Evolutionary conservation across 2,797 vertebrate genomes (phyloP).

Genomic region (Luscinia luscinia): DNA sequence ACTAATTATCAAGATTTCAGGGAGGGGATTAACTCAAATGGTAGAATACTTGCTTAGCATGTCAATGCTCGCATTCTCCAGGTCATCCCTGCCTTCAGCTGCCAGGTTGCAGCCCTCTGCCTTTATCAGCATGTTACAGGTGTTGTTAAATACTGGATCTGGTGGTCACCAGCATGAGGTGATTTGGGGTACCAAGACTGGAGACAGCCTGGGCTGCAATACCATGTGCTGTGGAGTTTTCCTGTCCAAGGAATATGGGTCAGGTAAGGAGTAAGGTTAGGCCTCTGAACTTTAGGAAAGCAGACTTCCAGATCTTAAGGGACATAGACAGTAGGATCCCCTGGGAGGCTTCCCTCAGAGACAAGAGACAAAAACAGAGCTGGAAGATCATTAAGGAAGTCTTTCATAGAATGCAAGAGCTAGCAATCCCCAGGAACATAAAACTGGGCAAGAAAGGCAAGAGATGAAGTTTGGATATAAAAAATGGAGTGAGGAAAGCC

Average conservation of each 20-base stretch:
- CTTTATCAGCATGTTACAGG: too few species aligned
- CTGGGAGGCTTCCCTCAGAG: neutral
- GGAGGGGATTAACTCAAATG: neutral
- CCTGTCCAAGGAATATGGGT: neutral
- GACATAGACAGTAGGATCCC: too few species aligned
- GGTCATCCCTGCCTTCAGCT: neutral
- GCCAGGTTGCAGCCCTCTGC: neutral
- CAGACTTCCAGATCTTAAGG: neutral
- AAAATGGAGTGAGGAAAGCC: neutral
- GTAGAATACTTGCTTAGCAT: constrained; percentile 58
- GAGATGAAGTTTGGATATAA: neutral
- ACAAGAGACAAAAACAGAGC: neutral
- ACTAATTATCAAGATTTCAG: neutral
- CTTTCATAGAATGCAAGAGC: neutral
- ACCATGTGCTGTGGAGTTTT: neutral
- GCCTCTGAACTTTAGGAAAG: neutral
- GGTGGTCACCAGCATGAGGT: neutral
- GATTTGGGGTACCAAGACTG: neutral
- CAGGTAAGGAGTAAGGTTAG: neutral
- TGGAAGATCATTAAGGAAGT: neutral
- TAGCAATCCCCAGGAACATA: neutral
- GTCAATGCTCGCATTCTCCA: constrained; percentile 10
- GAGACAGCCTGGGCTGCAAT: neutral
- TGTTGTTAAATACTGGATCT: neutral
- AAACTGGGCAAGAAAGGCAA: neutral